phyloP scores from a whole-genome alignment of 2,797 vertebrate genomes.

The Peromyscus attwateri region DNA sequence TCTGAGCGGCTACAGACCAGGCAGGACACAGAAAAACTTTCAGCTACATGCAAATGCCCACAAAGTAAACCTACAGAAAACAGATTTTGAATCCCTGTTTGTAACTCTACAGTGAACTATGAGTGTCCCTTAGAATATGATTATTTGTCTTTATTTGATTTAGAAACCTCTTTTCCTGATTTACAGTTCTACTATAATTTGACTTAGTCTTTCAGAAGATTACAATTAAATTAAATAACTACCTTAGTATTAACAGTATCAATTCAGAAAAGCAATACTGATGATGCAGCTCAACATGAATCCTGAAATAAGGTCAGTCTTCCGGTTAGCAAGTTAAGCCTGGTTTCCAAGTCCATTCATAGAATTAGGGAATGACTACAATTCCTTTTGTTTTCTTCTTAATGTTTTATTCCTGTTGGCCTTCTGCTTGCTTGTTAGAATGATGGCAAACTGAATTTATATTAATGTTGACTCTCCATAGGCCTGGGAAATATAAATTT shows the following conservation, averaged over 20 bases:
- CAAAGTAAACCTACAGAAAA: neutral
- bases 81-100: neutral
- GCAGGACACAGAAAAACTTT: no score
- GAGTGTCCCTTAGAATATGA: neutral
- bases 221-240: constrained; percentile 9
- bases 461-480: neutral
- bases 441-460: constrained; percentile 3
- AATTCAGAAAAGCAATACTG: neutral
- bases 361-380: neutral
- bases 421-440: neutral
- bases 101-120: neutral
- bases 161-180: neutral
- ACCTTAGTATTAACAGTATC: neutral
- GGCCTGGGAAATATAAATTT: neutral
- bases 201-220: neutral
- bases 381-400: neutral
- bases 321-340: neutral
- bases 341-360: neutral
- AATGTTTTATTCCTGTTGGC: neutral
- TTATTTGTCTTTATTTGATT: neutral
- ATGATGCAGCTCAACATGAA: neutral
- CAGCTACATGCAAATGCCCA: neutral
- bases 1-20: no score
- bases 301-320: neutral
- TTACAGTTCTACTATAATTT: neutral